Percentiles rank a stretch among this genome's conserved stretches.
Conservation (phyloP, 2,888 invertebrate species). For the Lepidochrysops patricia region DNA sequence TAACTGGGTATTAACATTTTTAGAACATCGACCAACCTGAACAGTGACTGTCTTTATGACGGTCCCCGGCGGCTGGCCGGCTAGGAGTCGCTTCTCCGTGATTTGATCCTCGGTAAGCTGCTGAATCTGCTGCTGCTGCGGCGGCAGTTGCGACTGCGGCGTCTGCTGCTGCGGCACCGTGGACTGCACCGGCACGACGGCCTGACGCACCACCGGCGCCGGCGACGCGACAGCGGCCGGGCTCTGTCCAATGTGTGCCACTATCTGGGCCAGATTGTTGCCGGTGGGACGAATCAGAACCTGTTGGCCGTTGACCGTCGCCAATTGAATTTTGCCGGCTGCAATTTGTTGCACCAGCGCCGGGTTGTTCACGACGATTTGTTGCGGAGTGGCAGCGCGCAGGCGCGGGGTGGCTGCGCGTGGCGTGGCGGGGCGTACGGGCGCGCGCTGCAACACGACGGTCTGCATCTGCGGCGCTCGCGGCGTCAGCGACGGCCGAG, state of each 20-base stretch:
- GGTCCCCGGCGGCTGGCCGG: slow-evolving; percentile 88
- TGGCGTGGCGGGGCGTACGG: slow-evolving; percentile 42
- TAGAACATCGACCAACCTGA: slow-evolving; percentile 58
- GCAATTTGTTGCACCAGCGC: slow-evolving; percentile 87
- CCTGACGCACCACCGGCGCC: slow-evolving; percentile 19
- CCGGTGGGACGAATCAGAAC: slow-evolving; percentile 86
- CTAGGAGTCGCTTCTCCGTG: slow-evolving; percentile 82
- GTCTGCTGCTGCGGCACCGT: slow-evolving; percentile 29
- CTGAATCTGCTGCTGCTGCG: slow-evolving; percentile 27
- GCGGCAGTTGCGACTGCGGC: slow-evolving; percentile 30
- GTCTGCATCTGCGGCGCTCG: slow-evolving; percentile 37
- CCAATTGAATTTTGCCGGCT: slow-evolving; percentile 87
- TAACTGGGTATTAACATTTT: not conserved
- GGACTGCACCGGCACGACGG: slow-evolving; percentile 29
- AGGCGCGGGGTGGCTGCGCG: slow-evolving; percentile 37
- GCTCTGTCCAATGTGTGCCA: slow-evolving; percentile 80
- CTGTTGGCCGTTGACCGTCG: slow-evolving; percentile 89
- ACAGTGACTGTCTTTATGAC: slow-evolving; percentile 91
- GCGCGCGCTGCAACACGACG: slow-evolving; percentile 45
- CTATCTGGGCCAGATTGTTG: slow-evolving; percentile 85
- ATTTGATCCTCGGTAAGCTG: slow-evolving; percentile 64
- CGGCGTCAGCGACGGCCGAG: slow-evolving; percentile 36
- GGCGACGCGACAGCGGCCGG: slow-evolving; percentile 40
- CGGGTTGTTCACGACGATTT: slow-evolving; percentile 85
- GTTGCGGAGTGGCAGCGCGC: slow-evolving; percentile 65